These are phyloP conservation scores for Caenorhabditis sulstoni DNA, from an alignment of 2,888 invertebrate species.

Conservation along the genomic window DNA sequence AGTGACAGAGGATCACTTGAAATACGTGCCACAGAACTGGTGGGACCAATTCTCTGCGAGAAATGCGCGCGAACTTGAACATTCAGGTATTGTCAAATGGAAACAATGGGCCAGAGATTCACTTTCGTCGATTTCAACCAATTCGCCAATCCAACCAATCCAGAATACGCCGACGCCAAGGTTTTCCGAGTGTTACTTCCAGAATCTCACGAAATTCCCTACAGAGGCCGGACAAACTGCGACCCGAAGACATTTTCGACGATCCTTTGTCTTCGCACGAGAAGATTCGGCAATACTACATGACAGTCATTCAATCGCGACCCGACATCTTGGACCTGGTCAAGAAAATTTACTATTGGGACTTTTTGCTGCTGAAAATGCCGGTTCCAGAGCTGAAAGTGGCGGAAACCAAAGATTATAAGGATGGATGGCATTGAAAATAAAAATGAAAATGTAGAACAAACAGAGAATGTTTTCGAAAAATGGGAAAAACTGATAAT, in stretches of 20 bases:
- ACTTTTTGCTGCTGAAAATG: slow-evolving; percentile 42
- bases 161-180: slow-evolving; percentile 36
- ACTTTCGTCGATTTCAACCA: slow-evolving; percentile 28
- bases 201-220: too few species aligned
- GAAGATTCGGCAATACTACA: slow-evolving; percentile 30
- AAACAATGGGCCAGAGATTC: slow-evolving; percentile 22
- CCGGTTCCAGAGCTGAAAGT: slow-evolving; percentile 34
- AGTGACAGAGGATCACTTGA: slow-evolving; percentile 33
- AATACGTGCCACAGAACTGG: slow-evolving; percentile 43
- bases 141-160: slow-evolving; percentile 31
- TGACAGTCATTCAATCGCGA: slow-evolving; percentile 15
- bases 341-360: slow-evolving; percentile 40
- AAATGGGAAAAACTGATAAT: background rate
- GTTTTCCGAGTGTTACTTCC: background rate
- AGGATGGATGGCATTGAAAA: slow-evolving; percentile 47
- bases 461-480: slow-evolving; percentile 1
- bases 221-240: slow-evolving; percentile 26
- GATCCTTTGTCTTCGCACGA: slow-evolving; percentile 27
- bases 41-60: background rate
- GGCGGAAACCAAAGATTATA: slow-evolving; percentile 38
- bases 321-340: slow-evolving; percentile 38
- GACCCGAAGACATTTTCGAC: slow-evolving; percentile 23
- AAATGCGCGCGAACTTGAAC: background rate
- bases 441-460: background rate
- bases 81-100: slow-evolving; percentile 36